A percentile compares a stretch with the other conserved stretches of the same genome.
Conservation (phyloP, 2,797 vertebrate genomes). For the Pitangus sulphuratus region DNA sequence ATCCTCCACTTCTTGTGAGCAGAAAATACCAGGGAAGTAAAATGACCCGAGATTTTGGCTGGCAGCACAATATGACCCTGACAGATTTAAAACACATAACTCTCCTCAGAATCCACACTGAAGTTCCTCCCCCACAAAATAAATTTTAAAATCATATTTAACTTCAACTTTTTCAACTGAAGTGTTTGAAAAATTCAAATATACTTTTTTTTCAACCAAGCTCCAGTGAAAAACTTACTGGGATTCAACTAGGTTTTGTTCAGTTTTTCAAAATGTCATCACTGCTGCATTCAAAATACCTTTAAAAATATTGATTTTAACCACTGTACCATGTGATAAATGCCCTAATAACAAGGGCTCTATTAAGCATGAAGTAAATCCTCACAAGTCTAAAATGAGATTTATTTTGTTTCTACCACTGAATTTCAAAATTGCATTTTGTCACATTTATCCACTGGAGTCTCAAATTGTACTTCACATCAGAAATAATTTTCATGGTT, state of each 20-base stretch:
- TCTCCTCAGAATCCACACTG: background rate
- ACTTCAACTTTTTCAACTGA: background rate
- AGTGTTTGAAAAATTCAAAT: background rate
- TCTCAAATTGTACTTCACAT: background rate
- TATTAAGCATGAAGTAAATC: background rate
- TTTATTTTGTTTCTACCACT: slow-evolving; percentile 1
- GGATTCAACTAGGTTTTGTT: background rate
- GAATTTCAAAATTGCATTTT: slow-evolving; percentile 9
- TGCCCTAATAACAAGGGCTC: background rate
- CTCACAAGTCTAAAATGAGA: background rate
- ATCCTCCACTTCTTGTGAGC: background rate
- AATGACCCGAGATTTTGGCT: background rate
- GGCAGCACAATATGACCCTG: background rate
- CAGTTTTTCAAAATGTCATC: background rate
- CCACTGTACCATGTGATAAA: background rate
- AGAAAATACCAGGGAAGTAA: background rate
- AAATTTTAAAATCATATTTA: background rate
- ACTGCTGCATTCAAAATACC: background rate
- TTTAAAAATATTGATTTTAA: slow-evolving; percentile 7
- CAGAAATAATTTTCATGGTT: background rate
- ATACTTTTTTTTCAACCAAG: background rate
- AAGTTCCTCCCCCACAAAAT: background rate
- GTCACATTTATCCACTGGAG: background rate
- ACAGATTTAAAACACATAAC: background rate
- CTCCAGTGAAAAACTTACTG: background rate